Evolutionary conservation across 2,888 invertebrate genomes (phyloP), one percentile per base, ranked within the genome.

Genomic region (Euspilapteryx auroguttella): DNA sequence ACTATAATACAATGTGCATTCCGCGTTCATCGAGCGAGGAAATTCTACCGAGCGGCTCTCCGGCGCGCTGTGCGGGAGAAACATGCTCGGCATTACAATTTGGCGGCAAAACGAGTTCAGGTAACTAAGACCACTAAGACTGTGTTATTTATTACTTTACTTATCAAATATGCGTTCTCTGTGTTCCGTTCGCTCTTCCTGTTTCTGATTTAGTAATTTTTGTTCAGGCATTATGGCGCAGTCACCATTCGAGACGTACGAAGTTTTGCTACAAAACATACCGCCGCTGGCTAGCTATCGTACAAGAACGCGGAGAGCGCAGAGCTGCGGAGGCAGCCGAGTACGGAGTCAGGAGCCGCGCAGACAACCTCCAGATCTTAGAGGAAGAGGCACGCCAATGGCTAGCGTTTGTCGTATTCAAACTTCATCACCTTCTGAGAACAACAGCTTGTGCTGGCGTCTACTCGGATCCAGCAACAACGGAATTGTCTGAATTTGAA

Each of bases 381-480:
- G 75, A 75, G 40, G 65, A 65, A 35, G 73, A 73, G 42, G 71
- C 73, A 0, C 46, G 64, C 3, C 53, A 64, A 27, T 73, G 73
- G 73, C 53, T 75, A 0, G 73, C 71, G 1, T 73, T 58, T 22
- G 64, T 75, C 2, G 64, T 73, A 3, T 75, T 69, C 34, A 75
- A 73, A 52, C 42, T 75, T 3, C 75, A 75, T 31, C 75, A 75
- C 32, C 37, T 73, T 33, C 49, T 75, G 0, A 49, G 75, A 41
- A 75, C 75, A 2, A 53, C 45, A 28, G 57, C 48, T 4, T 49
- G 57, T 30, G 59, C 65, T 2, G 73, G 75, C 1, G 52, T 75
- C 1, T 73, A 66, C 36, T 75, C 75, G 1, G 47, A 62, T 14
- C 51, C 49, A 21, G 50, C 46, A 0, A 49, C 62, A 6, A 35